These are phyloP conservation scores for Pyrrhosoma nymphula DNA, from an alignment of 2,888 invertebrate species.

Conservation along the genomic window DNA sequence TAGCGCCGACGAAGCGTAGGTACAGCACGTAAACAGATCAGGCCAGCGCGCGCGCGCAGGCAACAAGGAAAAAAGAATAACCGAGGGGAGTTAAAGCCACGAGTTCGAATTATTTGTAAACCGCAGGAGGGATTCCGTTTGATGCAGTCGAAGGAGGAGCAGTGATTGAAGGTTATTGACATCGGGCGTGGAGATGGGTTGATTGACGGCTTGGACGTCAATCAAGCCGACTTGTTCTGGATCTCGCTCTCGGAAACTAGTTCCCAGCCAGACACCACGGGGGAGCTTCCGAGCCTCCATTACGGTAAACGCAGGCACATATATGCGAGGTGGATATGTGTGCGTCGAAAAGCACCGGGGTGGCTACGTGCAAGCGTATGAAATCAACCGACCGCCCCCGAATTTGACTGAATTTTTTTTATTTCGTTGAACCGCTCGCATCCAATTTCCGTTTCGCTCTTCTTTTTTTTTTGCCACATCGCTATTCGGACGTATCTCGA, in stretches of 20 bases:
- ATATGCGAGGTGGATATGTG: background rate
- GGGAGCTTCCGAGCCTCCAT: background rate
- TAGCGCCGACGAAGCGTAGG: background rate
- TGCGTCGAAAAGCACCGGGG: background rate
- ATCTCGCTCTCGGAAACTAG: conserved; percentile 5
- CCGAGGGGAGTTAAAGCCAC: background rate
- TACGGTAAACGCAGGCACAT: background rate
- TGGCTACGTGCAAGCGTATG: background rate
- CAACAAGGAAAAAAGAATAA: background rate
- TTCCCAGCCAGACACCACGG: background rate
- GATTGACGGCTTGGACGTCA: conserved; percentile 19
- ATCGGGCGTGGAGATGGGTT: background rate
- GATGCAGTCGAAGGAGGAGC: background rate
- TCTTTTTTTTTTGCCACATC: background rate
- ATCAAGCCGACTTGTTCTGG: background rate
- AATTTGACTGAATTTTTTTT: background rate
- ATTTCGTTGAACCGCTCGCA: background rate
- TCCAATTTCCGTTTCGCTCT: background rate
- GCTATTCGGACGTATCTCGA: background rate
- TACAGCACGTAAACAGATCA: background rate
- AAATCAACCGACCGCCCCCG: background rate
- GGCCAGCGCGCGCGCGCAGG: background rate
- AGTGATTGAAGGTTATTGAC: background rate
- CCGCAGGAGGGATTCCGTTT: conserved; percentile 6
- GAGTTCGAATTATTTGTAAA: background rate